Base-by-base conservation (phyloP, 2,888 invertebrate genomes). In the Epinotia bilunana region DNA sequence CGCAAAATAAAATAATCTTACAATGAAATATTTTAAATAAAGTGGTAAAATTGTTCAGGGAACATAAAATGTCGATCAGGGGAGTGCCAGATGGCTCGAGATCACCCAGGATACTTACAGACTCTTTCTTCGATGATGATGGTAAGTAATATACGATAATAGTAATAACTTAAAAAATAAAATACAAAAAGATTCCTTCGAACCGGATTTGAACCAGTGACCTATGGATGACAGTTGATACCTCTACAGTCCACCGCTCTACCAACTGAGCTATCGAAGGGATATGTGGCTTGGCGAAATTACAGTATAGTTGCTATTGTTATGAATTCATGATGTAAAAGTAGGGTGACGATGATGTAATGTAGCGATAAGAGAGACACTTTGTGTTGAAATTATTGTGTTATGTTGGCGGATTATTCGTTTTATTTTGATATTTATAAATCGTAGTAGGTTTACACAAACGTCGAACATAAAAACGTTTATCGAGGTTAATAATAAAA, bases 181-280 rank as follows among this genome's bases (percentile, higher is more conserved):
- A 71, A 77, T 18, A 60, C 74, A 85, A 86, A 88, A 85, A 84
- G 53, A 78, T 58, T 95, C 94, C 94, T 94, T 95, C 94, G 94
- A 95, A 93, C 94, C 94, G 94, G 95, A 95, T 94, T 95, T 95
- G 95, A 95, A 95, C 95, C 95, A 95, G 95, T 94, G 95, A 95
- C 95, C 95, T 95, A 95, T 95, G 95, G 95, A 95, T 95, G 61
- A 78, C 94, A 84, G 55, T 49, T 23, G 39, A 49, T 58, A 75
- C 77, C 76, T 72, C 79, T 80, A 79, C 80, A 79, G 79, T 79
- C 80, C 79, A 80, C 80, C 80, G 80, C 80, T 80, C 79, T 79
- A 79, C 79, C 87, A 79, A 79, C 80, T 80, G 78, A 79, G 79
- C 79, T 79, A 80, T 80, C 79, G 79, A 79, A 80, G 78, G 80